Base-by-base conservation (phyloP, 1,140 invertebrate genomes). In the Gryon sp. region DNA sequence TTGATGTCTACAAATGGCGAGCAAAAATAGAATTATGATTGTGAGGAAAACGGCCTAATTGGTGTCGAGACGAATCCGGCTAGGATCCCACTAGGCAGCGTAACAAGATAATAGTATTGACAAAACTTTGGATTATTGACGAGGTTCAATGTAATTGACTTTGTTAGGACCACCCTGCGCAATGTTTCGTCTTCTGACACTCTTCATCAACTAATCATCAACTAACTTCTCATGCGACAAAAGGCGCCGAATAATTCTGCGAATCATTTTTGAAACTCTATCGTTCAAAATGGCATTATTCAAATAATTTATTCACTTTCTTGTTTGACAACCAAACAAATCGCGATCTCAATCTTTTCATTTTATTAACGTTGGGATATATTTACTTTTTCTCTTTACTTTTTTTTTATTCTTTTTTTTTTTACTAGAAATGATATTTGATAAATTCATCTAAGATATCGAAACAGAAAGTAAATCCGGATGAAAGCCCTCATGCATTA, bases 21-120 rank as follows among this genome's bases (percentile, higher is more conserved):
- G 60, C 62, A 74, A 52, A 69, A 20, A 59, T 62, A 60, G 52
- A 60, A 66, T 65, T 63, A 77, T 66, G 62, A 53, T 74, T 50
- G 60, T 43, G 69, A 59, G 68, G 65, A 63, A 63, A 77, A 77
- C 32, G 30, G 59, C 20, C 50, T 66, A 74, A 74, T 74, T 74
- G 70, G 70, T 60, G 70, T 66, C 70, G 70, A 72, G 75, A 80
- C 68, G 28, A 75, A 32, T 70, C 22, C 46, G 19, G 52, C 46
- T 22, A 69, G 59, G 63, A 74, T 74, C 52, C 32, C 57, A 30
- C 30, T 30, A 62, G 65, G 50, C 53, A 62, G 66, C 48, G 57
- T 81, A 81, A 83, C 76, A 65, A 76, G 79, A 84, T 84, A 81
- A 84, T 81, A 79, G 74, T 79, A 83, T 84, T 79, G 79, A 69